A percentile compares a stretch with the other conserved stretches of the same genome.
These are phyloP conservation scores for Sabatieria punctata DNA, from an alignment of 2,888 invertebrate species.

Conservation along the genomic window DNA sequence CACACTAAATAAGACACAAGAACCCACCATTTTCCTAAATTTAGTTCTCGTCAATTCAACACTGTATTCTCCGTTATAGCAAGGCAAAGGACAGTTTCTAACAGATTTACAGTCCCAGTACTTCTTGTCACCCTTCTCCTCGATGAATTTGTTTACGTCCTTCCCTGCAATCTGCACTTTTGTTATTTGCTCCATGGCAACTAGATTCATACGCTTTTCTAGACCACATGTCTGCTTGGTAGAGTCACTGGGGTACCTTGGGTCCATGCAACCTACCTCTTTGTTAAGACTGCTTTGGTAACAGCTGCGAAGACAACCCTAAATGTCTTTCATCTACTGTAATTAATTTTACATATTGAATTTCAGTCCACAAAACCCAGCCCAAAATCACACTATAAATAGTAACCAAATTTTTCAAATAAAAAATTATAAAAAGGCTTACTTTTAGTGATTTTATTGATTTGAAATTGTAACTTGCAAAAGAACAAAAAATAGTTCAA, in stretches of 20 bases:
- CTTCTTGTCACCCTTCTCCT: slow-evolving; percentile 7
- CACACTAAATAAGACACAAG: too few species aligned
- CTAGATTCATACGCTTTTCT: slow-evolving; percentile 4
- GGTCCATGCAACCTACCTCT: slow-evolving; percentile 9
- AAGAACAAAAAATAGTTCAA: too few species aligned
- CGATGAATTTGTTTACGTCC: slow-evolving; percentile 8
- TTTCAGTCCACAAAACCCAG: too few species aligned
- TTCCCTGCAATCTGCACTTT: not conserved
- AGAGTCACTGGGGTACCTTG: not conserved
- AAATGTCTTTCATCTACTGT: not conserved
- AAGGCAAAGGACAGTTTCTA: slow-evolving; percentile 9
- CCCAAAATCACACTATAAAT: too few species aligned
- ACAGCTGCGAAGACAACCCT: slow-evolving; percentile 10
- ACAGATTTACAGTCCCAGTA: slow-evolving; percentile 8
- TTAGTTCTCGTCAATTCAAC: not conserved
- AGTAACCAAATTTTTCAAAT: too few species aligned
- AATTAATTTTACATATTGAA: too few species aligned
- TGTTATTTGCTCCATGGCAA: too few species aligned
- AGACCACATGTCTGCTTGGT: slow-evolving; percentile 1
- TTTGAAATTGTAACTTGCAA: too few species aligned
- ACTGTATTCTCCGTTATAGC: not conserved
- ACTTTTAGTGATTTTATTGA: too few species aligned
- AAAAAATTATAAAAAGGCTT: too few species aligned
- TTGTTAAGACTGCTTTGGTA: slow-evolving; percentile 6
- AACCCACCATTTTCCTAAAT: not conserved